phyloP scores from a whole-genome alignment of 2,888 invertebrate genomes.

The Cephus rjabovi region DNA sequence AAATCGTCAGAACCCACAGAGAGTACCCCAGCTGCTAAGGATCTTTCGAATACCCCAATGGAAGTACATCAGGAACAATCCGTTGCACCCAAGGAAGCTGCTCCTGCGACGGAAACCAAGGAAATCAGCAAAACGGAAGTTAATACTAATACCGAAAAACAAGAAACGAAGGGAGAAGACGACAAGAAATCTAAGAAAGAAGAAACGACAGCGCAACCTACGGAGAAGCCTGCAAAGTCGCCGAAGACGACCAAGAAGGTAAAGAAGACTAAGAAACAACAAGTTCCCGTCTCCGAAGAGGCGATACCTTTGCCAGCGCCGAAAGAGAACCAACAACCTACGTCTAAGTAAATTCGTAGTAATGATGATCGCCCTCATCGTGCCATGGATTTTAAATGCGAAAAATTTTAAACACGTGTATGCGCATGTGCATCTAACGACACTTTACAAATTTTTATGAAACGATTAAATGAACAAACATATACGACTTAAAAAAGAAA shows the following conservation, averaged over 20 bases:
- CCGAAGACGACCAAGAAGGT: slow-evolving; percentile 48
- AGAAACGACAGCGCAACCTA: not conserved
- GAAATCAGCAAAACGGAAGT: not conserved
- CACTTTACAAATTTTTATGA: not conserved
- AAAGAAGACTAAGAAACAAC: slow-evolving; percentile 54
- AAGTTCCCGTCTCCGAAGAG: slow-evolving; percentile 50
- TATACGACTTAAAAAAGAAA: not conserved
- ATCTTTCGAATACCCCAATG: not conserved
- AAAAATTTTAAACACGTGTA: not conserved
- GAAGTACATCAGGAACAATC: not conserved
- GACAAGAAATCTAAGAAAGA: slow-evolving; percentile 19
- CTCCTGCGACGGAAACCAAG: slow-evolving; percentile 5
- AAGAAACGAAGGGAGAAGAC: slow-evolving; percentile 24
- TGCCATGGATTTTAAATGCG: not conserved
- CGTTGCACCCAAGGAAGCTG: not conserved
- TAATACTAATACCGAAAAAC: not conserved
- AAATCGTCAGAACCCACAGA: not conserved
- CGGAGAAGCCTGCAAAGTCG: slow-evolving; percentile 25
- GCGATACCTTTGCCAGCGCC: slow-evolving; percentile 61
- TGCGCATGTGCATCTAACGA: not conserved
- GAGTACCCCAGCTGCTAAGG: not conserved
- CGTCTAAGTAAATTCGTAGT: not conserved
- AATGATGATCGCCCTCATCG: not conserved
- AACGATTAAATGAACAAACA: not conserved
- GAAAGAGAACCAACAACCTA: slow-evolving; percentile 24